Conservation (phyloP, 2,797 vertebrate genomes). For the Karalla daura region DNA sequence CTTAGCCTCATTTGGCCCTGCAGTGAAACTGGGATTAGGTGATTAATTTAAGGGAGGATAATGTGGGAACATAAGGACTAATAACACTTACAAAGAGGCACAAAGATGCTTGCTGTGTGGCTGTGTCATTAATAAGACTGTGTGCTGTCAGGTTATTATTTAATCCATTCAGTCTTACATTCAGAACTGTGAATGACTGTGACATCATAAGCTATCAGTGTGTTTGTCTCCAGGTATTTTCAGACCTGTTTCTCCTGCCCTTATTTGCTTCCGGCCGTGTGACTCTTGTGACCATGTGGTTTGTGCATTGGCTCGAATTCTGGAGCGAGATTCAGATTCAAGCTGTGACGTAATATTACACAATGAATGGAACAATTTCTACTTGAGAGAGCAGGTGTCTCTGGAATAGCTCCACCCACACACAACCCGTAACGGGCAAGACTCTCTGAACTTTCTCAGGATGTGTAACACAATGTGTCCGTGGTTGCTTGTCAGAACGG, state of each 20-base stretch:
- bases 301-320: too few relatives aligned
- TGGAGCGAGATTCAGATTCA: neutral
- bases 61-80: conserved; percentile 31
- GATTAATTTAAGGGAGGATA: conserved; percentile 48
- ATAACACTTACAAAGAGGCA: conserved; percentile 34
- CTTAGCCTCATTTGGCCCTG: conserved; percentile 21
- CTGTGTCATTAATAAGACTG: neutral
- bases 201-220: neutral
- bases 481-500: too few relatives aligned
- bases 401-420: neutral
- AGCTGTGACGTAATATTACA: neutral
- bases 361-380: neutral
- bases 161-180: neutral
- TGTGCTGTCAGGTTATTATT: neutral
- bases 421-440: too few relatives aligned
- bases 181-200: neutral
- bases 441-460: neutral
- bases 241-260: too few relatives aligned
- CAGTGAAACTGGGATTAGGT: conserved; percentile 35
- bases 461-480: neutral
- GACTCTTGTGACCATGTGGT: too few relatives aligned
- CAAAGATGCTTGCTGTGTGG: conserved; percentile 3
- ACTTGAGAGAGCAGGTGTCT: neutral
- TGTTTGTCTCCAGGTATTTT: neutral
- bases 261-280: too few relatives aligned